Percentiles rank a stretch among this genome's conserved stretches.
These are phyloP conservation scores for Tragelaphus imberbis DNA, from an alignment of 2,113 vertebrate species.

Conservation along the genomic window DNA sequence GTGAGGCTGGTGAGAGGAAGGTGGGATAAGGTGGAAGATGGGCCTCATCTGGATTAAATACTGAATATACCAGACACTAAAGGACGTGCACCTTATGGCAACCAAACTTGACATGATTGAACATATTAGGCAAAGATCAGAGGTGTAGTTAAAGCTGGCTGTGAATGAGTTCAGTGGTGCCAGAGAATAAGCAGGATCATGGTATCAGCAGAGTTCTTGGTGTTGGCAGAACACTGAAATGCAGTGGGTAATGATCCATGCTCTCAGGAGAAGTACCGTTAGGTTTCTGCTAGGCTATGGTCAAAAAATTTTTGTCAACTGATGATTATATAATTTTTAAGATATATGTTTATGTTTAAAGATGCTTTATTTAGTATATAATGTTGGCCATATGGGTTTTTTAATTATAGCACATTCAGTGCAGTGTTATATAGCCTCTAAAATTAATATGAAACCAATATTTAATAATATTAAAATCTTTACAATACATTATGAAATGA, in stretches of 20 bases:
- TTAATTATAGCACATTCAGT: not conserved
- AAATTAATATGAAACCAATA: not conserved
- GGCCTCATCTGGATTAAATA: not conserved
- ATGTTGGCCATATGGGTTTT: not conserved
- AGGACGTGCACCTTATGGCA: not conserved
- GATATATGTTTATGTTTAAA: not conserved
- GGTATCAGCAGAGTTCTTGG: not conserved
- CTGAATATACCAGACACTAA: not conserved
- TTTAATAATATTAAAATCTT: not conserved
- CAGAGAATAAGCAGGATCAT: not conserved
- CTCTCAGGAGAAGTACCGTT: not conserved
- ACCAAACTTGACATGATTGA: not conserved
- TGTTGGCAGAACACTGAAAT: not conserved
- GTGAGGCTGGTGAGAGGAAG: not conserved
- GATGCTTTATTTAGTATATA: not conserved
- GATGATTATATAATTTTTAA: not conserved
- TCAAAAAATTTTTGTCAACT: not conserved
- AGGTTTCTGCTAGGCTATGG: not conserved
- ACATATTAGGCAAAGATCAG: not conserved
- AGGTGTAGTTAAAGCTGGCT: not conserved
- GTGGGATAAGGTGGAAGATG: not conserved
- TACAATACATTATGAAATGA: not conserved
- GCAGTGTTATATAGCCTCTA: not conserved
- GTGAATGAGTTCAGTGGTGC: not conserved
- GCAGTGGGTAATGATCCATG: not conserved